A percentile compares a stretch with the other conserved stretches of the same genome.
Conservation (phyloP, 2,888 invertebrate species). For the Seira ritae region DNA sequence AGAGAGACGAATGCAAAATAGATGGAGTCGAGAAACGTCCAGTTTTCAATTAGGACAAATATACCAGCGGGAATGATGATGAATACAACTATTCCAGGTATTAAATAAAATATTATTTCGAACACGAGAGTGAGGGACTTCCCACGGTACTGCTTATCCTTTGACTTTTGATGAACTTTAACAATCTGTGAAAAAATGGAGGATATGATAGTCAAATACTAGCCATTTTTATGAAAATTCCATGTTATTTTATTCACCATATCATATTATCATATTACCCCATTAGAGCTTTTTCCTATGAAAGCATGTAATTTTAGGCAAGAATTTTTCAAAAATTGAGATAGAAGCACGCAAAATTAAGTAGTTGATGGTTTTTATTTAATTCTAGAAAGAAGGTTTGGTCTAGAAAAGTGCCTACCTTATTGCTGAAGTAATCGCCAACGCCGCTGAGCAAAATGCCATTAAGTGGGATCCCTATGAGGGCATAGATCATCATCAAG, state of each 20-base stretch:
- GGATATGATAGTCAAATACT: background rate
- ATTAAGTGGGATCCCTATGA: constrained; percentile 91
- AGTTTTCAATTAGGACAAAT: constrained; percentile 89
- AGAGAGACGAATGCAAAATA: constrained; percentile 79
- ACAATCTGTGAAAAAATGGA: constrained; percentile 80
- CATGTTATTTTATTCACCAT: background rate
- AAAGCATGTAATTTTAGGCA: background rate
- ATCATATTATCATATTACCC: constrained; percentile 26
- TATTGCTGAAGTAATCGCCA: constrained; percentile 89
- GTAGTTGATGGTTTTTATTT: no score
- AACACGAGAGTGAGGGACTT: constrained; percentile 84
- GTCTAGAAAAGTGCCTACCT: constrained; percentile 80
- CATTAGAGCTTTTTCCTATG: constrained; percentile 14
- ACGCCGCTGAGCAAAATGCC: constrained; percentile 85
- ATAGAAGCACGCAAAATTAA: no score
- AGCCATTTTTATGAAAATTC: constrained; percentile 2
- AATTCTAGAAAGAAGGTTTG: no score
- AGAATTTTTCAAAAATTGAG: background rate
- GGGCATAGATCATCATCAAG: constrained; percentile 90
- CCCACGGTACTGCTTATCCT: constrained; percentile 75
- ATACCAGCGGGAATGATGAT: constrained; percentile 90
- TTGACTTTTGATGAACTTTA: constrained; percentile 87
- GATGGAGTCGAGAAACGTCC: constrained; percentile 89
- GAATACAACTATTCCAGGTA: constrained; percentile 92
- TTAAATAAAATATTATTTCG: constrained; percentile 88